These are phyloP conservation scores for Dione vanillae DNA, from an alignment of 2,888 invertebrate genomes.

Conservation along the genomic window DNA sequence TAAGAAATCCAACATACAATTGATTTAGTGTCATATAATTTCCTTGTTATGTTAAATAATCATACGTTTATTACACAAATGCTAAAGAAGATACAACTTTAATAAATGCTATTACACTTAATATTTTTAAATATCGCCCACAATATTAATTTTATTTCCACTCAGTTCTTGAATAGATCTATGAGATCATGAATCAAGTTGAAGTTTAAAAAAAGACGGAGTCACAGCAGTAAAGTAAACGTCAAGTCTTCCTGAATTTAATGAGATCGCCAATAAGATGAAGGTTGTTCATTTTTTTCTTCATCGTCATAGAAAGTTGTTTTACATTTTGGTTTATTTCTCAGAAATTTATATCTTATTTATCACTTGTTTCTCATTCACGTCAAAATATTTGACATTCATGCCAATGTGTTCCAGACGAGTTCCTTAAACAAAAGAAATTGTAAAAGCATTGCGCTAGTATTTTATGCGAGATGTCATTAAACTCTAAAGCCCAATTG, in stretches of 20 bases:
- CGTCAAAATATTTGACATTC: no score
- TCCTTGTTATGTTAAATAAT: slow-evolving; percentile 2
- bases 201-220: slow-evolving; percentile 46
- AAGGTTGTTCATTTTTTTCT: slow-evolving; percentile 42
- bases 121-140: background rate
- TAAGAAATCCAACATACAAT: slow-evolving; percentile 21
- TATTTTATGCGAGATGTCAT: no score
- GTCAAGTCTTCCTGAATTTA: slow-evolving; percentile 74
- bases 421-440: no score
- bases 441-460: no score
- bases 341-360: background rate
- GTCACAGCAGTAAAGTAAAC: slow-evolving; percentile 55
- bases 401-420: no score
- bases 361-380: background rate
- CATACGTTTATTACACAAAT: background rate
- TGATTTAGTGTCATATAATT: slow-evolving; percentile 11
- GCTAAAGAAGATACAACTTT: background rate
- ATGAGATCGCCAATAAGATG: slow-evolving; percentile 75
- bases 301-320: slow-evolving; percentile 38
- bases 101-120: background rate
- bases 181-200: slow-evolving; percentile 43
- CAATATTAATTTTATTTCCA: slow-evolving; percentile 41
- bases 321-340: background rate
- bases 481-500: no score
- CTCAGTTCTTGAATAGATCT: slow-evolving; percentile 45